Conservation (phyloP, 2,113 vertebrate genomes). For the Peromyscus leucopus region DNA sequence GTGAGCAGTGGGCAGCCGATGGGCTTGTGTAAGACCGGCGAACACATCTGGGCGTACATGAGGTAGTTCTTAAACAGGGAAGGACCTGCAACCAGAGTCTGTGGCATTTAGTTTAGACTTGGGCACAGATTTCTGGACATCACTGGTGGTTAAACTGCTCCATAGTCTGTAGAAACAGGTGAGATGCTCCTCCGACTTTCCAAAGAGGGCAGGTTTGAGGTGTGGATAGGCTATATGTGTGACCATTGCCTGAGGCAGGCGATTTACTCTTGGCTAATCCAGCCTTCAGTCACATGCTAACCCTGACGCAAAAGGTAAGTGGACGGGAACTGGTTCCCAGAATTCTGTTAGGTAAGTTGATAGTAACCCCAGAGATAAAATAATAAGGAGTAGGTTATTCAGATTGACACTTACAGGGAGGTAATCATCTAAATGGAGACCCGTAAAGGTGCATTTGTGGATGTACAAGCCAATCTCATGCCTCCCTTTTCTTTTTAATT, state of each 20-base stretch:
- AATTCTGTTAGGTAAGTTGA: background rate
- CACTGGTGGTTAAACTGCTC: fast-evolving
- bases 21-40: background rate
- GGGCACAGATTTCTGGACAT: background rate
- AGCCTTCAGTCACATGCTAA: background rate
- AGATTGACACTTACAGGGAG: background rate
- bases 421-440: background rate
- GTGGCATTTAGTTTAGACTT: background rate
- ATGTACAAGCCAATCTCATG: background rate
- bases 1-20: background rate
- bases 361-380: background rate
- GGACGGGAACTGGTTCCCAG: background rate
- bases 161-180: background rate
- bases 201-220: background rate
- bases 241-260: background rate
- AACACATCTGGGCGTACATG: background rate
- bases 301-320: background rate
- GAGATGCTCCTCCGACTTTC: background rate
- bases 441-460: fast-evolving
- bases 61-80: background rate
- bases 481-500: background rate
- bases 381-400: background rate
- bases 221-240: too few relatives aligned
- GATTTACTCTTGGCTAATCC: too few relatives aligned
- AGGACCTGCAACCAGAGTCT: background rate